phyloP scores from a whole-genome alignment of 2,888 invertebrate species.

The Epicampocera succincta region DNA sequence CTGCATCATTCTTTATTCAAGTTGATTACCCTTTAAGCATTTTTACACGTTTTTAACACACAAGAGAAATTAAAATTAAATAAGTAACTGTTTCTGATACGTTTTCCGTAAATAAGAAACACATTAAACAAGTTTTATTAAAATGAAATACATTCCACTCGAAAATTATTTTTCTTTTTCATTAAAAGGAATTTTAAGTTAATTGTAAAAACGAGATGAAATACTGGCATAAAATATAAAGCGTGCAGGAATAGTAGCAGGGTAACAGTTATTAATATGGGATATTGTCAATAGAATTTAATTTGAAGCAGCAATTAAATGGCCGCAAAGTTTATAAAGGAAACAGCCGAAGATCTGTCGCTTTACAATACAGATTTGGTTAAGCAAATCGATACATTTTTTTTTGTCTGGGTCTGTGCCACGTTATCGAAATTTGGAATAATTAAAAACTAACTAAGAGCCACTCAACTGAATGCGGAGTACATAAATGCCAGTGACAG shows the following conservation, averaged over 20 bases:
- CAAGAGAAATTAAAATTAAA: conserved; percentile 32
- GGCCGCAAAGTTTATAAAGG: too few species aligned
- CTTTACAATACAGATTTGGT: too few species aligned
- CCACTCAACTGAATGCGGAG: too few species aligned
- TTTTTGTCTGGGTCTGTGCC: too few species aligned
- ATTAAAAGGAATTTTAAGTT: conserved; percentile 16
- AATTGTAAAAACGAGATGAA: conserved; percentile 33
- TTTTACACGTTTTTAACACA: conserved; percentile 9
- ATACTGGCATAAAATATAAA: not conserved
- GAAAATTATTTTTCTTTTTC: conserved; percentile 32
- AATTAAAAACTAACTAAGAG: too few species aligned
- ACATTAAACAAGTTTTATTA: conserved; percentile 24
- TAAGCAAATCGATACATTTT: too few species aligned
- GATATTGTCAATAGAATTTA: too few species aligned
- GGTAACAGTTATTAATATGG: not conserved
- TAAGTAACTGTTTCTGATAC: conserved; percentile 32
- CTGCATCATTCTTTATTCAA: conserved; percentile 18
- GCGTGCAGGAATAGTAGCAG: conserved; percentile 10
- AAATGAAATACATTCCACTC: conserved; percentile 18
- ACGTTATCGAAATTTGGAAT: too few species aligned
- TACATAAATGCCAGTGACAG: too few species aligned
- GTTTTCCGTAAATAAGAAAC: conserved; percentile 11
- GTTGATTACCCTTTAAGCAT: not conserved
- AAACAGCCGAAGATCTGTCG: too few species aligned
- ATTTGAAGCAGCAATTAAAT: too few species aligned